Base-by-base conservation (phyloP, 23 tunicate genomes). In the Halocynthia roretzi region DNA sequence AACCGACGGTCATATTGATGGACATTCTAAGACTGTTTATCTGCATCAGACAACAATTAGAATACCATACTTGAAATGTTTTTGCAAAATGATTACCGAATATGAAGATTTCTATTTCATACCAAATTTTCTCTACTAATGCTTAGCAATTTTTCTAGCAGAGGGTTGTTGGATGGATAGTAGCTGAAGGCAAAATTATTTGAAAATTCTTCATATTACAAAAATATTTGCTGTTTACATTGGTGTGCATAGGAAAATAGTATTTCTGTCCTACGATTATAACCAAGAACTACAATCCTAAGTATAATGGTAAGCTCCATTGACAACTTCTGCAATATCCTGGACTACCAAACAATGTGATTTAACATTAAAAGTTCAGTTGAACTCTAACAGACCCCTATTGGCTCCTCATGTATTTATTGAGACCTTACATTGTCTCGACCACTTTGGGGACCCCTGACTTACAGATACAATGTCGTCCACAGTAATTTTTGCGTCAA, bases 1-100 rank as follows among this genome's bases (percentile, higher is more conserved):
- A 54, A 7, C 95, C 95, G 40, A 83, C 95, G 44, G 82, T 53
- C 56, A 88, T 73, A 53, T 88, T 88, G 22, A 88, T 88, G 53
- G 51, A 54, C 95, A 88, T 88, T 51, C 95, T 67, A 7, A 88
- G 57, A 8, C 81, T 70, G 80, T 88, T 88, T 44, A 87, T 82
- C 76, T 81, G 70, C 51, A 54, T 51, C 10, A 52, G 8, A 49
- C 6, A 14, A 2, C n/a, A 14, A n/a, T 58, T 58, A 58, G 2
- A 58, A 58, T 14, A 12, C 10, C 62, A 12, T 56, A n/a, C n/a
- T 31, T 58, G 63, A 14, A n/a, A 58, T 58, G n/a, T 58, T 58
- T 58, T 58, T 58, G 63, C 15, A n/a, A 58, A 0, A 58, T 58
- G n/a, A n/a, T 58, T n/a, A 14, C 2, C 63, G 17, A 58, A 58